A percentile compares a stretch with the other conserved stretches of the same genome.
phyloP scores from a whole-genome alignment of 1,140 invertebrate species.

The Bombus difficillimus region DNA sequence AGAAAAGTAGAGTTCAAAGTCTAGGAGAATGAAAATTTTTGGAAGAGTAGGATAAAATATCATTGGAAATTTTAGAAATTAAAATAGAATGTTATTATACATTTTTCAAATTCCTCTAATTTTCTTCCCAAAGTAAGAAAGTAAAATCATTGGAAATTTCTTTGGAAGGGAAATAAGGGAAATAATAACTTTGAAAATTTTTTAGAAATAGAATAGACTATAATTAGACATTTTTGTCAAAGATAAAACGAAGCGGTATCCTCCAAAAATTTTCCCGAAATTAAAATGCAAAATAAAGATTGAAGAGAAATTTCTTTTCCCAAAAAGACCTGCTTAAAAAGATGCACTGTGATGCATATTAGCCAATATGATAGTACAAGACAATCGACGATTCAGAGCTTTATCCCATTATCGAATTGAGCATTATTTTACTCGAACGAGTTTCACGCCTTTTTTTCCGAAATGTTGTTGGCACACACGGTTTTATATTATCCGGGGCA shows the following conservation, averaged over 20 bases:
- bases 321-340: conserved; percentile 11
- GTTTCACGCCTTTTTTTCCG: conserved; percentile 52
- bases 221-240: not conserved
- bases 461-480: conserved; percentile 51
- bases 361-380: conserved; percentile 34
- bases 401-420: conserved; percentile 36
- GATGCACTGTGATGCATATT: conserved; percentile 49
- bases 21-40: not conserved
- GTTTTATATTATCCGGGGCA: conserved; percentile 39
- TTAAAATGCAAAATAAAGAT: no score
- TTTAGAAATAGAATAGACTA: not conserved
- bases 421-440: conserved; percentile 30
- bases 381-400: conserved; percentile 24
- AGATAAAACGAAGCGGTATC: not conserved
- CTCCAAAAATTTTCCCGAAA: not conserved
- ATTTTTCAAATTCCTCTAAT: not conserved
- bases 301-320: conserved; percentile 22
- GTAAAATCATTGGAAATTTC: not conserved
- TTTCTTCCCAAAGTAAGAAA: not conserved
- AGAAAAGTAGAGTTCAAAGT: not conserved
- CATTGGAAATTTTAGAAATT: not conserved
- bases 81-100: not conserved
- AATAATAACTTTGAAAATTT: not conserved
- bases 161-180: not conserved
- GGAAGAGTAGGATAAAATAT: not conserved